These are phyloP conservation scores for Pyrrhosoma nymphula DNA, from an alignment of 2,888 invertebrate species.

Conservation along the genomic window DNA sequence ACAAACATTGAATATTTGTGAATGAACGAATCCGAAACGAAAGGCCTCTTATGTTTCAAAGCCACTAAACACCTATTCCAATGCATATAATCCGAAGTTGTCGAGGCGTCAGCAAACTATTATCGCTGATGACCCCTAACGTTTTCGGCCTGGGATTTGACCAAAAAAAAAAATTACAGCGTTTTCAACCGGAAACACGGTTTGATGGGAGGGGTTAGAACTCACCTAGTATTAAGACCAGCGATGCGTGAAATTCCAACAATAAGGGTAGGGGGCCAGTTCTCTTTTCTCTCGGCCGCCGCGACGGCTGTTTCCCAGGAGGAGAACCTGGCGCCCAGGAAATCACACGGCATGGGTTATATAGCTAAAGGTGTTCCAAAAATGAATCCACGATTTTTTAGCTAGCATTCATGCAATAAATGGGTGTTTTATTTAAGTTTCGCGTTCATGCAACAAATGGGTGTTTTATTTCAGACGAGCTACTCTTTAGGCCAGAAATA, in stretches of 20 bases:
- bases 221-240: neutral
- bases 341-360: neutral
- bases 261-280: no score
- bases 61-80: no score
- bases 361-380: neutral
- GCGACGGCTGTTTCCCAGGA: neutral
- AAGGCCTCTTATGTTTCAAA: no score
- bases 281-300: no score
- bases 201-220: neutral
- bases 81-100: no score
- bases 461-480: no score
- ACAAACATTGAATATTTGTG: no score
- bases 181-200: neutral
- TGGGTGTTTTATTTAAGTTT: no score
- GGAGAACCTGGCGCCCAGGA: neutral
- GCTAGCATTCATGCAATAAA: no score
- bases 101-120: neutral
- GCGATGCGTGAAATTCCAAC: neutral
- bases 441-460: no score
- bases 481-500: no score
- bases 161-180: neutral
- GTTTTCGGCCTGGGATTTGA: neutral
- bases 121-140: neutral
- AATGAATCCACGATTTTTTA: neutral
- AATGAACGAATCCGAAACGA: no score